These are phyloP conservation scores for Etheostoma nigrum DNA, from an alignment of 2,797 vertebrate genomes.

Conservation along the genomic window DNA sequence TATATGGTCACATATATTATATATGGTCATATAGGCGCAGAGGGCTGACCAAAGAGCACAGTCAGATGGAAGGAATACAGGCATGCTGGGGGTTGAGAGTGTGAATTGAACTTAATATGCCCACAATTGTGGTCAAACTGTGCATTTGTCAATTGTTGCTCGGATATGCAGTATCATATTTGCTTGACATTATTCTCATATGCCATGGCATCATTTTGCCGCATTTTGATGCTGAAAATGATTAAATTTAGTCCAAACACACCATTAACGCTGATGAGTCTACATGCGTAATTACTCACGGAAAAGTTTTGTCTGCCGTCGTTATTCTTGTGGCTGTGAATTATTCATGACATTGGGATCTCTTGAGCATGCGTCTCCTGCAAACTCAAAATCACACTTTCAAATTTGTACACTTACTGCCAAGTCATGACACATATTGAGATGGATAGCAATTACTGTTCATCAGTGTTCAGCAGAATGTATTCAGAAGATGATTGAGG, in stretches of 20 bases:
- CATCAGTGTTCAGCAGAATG: slow-evolving; percentile 44
- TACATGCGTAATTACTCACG: slow-evolving; percentile 43
- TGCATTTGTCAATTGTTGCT: slow-evolving; percentile 75
- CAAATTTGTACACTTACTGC: slow-evolving; percentile 39
- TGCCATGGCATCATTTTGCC: slow-evolving; percentile 63
- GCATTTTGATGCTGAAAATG: slow-evolving; percentile 50
- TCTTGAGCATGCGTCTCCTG: slow-evolving; percentile 32
- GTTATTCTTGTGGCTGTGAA: slow-evolving; percentile 44
- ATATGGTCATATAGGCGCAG: slow-evolving; percentile 63
- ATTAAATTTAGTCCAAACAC: slow-evolving; percentile 32
- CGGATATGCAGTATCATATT: slow-evolving; percentile 70
- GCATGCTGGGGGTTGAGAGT: slow-evolving; percentile 78
- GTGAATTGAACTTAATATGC: slow-evolving; percentile 84
- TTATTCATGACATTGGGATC: slow-evolving; percentile 62
- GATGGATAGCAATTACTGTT: slow-evolving; percentile 61
- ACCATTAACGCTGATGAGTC: slow-evolving; percentile 43
- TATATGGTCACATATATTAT: slow-evolving; percentile 68
- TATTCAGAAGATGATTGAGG: slow-evolving; percentile 40
- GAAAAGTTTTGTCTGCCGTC: slow-evolving; percentile 52
- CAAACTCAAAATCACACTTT: slow-evolving; percentile 54
- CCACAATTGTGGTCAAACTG: slow-evolving; percentile 75
- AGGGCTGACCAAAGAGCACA: slow-evolving; percentile 80
- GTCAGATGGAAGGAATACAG: slow-evolving; percentile 85
- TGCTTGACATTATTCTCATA: slow-evolving; percentile 67
- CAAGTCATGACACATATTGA: slow-evolving; percentile 57